Evolutionary conservation across 2,888 invertebrate species (phyloP), one percentile per base, ranked within the genome.

Genomic region (Megastigmus dorsalis): DNA sequence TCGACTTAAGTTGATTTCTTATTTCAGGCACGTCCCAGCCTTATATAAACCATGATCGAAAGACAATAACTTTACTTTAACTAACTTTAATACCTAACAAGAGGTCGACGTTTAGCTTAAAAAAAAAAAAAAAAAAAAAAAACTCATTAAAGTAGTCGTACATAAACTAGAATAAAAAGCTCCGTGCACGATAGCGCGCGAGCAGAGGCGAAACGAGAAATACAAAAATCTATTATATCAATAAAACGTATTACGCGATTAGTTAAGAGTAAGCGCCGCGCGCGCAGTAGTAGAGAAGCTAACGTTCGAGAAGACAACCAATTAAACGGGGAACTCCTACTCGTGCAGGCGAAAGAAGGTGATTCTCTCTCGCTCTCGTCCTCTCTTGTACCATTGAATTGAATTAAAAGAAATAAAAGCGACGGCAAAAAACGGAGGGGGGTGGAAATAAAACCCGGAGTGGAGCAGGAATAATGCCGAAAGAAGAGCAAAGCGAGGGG

Each of bases 241-340:
- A 71, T 75, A 75, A 71, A 70, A 62, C 15, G 63, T 72, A 75
- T 75, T 75, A 72, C 48, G 54, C 66, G 67, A 75, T 72, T 72
- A 72, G 67, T 68, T 45, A 45, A 30, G 52, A 38, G 41, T 10
- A 23, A 54, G 38, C 30, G 54, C n/a, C 3, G 54, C 13, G 4
- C 13, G 7, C 4, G 23, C 4, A 13, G 55, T n/a, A n/a, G n/a
- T n/a, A n/a, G n/a, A n/a, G n/a, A n/a, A n/a, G n/a, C 18, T 30
- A n/a, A 38, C 55, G 59, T 50, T 72, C 30, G 18, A 15, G 15
- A 50, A 57, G 72, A 68, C 72, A 72, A 75, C 59, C 72, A 75
- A 75, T 75, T 75, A 75, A 75, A 75, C 52, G 48, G 48, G 26
- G n/a, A 26, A 38, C 62, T 62, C 63, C 57, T 54, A 26, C 45